These are phyloP conservation scores for Fopius arisanus DNA, from an alignment of 1,140 invertebrate genomes.

Conservation along the genomic window DNA sequence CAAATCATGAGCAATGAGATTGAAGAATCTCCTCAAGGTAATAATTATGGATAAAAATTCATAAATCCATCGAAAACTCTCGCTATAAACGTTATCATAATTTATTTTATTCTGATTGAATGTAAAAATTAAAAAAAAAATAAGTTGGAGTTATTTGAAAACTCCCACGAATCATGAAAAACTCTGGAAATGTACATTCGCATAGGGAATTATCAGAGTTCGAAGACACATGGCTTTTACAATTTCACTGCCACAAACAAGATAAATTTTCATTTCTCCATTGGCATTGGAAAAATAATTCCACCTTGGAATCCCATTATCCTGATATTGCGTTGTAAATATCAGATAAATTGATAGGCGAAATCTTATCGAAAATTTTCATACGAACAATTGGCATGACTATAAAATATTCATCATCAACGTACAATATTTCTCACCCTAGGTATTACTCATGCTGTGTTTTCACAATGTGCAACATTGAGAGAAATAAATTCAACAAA, in stretches of 20 bases:
- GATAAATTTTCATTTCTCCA: background rate
- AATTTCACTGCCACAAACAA: background rate
- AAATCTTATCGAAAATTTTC: background rate
- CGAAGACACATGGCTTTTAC: background rate
- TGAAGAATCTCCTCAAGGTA: background rate
- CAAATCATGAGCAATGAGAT: background rate
- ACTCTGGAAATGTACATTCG: background rate
- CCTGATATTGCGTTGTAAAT: background rate
- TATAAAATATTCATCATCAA: conserved; percentile 7
- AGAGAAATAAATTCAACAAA: conserved; percentile 1
- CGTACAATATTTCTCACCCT: background rate
- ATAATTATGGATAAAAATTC: background rate
- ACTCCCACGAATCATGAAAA: background rate
- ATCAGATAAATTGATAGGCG: background rate
- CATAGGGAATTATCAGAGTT: background rate
- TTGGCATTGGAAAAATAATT: background rate
- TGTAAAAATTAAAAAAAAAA: conserved; percentile 15
- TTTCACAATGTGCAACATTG: background rate
- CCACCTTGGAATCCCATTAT: background rate
- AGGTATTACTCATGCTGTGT: background rate
- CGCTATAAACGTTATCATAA: conserved; percentile 31
- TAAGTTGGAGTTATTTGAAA: background rate
- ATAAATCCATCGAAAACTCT: background rate
- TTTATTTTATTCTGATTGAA: conserved; percentile 22
- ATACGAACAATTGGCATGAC: background rate